Base-by-base conservation (phyloP, 2,113 vertebrate genomes). In the Herpetotheres cachinnans region DNA sequence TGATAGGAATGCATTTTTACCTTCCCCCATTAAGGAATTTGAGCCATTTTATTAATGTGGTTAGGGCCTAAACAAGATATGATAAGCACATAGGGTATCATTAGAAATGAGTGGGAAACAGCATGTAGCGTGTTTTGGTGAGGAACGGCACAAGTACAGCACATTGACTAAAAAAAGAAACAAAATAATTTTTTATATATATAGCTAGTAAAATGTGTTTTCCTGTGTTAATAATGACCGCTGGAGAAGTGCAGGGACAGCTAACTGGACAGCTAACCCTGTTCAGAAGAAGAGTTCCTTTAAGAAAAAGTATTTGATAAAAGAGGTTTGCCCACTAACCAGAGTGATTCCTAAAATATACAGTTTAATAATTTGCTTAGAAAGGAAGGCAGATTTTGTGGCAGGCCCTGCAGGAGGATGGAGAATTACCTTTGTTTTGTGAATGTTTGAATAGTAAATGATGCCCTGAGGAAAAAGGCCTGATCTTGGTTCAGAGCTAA, bases 381-480 rank as follows among this genome's bases (percentile, higher is more conserved):
- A 77, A 80, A 90, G 73, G 58, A 73, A 69, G 34, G 21, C 72
- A 77, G 74, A 30, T 82, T 72, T 81, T 92, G 40, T 66, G 67
- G 67, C 62, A 90, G 26, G 40, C 74, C 92, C 82, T 65, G 62
- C 25, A 65, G 95, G 71, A 88, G 66, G 65, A 32, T 71, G 9
- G 34, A 90, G 49, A 34, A 73, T 88, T 91, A 69, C 87, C 62
- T 93, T 90, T 93, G 74, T 80, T 95, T 95, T 66, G 36, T 90
- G 82, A 72, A 50, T 90, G 74, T 92, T 81, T 97, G 90, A 95
- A 92, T 89, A 83, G 71, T 73, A 77, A 80, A 88, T 78, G 85
- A 92, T 70, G 32, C 92, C 96, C 74, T 0, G 9, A 90, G 90
- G 93, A 66, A 81, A 85, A 90, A 29, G 40, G 58, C 71, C 85